Percentiles rank a stretch among this genome's conserved stretches.
These are phyloP conservation scores for Irena cyanogastra DNA, from an alignment of 2,113 vertebrate species.

Conservation along the genomic window DNA sequence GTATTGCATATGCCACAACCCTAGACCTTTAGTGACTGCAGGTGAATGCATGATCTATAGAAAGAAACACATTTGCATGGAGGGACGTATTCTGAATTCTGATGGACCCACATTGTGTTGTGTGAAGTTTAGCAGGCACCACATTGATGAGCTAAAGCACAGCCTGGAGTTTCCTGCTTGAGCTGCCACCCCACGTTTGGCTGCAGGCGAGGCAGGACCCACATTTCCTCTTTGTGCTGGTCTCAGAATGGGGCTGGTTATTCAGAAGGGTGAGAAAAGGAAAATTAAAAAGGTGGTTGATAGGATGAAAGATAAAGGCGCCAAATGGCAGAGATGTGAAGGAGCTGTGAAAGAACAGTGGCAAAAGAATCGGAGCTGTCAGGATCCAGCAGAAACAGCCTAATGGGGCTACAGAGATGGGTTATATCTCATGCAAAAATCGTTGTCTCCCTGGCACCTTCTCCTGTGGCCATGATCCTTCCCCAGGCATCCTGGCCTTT, in stretches of 20 bases:
- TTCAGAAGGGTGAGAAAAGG: not conserved
- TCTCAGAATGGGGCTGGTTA: not conserved
- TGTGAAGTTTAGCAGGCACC: not conserved
- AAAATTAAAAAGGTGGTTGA: not conserved
- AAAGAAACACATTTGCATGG: not conserved
- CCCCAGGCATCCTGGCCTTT: not conserved
- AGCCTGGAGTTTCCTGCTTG: not conserved
- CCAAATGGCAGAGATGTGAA: not conserved
- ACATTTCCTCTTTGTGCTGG: not conserved
- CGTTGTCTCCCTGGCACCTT: not conserved
- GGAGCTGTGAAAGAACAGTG: not conserved
- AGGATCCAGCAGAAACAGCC: not conserved
- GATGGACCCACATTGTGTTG: not conserved
- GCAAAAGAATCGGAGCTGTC: not conserved
- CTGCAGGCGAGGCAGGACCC: not conserved
- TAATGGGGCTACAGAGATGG: not conserved
- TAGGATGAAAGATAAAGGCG: not conserved
- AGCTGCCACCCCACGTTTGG: not conserved
- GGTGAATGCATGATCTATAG: not conserved
- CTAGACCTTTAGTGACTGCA: slow-evolving; percentile 17
- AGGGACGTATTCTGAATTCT: not conserved
- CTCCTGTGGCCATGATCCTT: not conserved
- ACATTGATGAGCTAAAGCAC: not conserved
- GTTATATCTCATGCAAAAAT: not conserved
- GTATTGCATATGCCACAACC: not conserved